Base-by-base conservation (phyloP, 2,888 invertebrate species). In the Drosophila yooni region DNA sequence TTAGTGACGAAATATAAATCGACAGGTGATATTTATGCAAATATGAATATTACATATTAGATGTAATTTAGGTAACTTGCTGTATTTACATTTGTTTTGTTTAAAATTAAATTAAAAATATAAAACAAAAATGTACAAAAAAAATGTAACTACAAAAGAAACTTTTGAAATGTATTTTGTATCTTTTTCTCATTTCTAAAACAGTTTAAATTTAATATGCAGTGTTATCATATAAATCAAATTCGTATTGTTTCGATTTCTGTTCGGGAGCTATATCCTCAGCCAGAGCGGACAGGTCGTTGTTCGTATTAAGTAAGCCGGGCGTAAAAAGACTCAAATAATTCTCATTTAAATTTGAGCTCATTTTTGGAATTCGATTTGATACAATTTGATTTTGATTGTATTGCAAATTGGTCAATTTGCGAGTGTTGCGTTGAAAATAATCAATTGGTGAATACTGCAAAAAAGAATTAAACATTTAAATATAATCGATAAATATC, bases 351-450 rank as follows among this genome's bases (percentile, higher is more conserved):
- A 46, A 31, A 34, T 66, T 38, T 21, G 48, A n/a, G 25, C 31
- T 40, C 0, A 29, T 11, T 15, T 52, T 52, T 21, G 50, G 15
- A n/a, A 18, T 38, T 38, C 8, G 18, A 18, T 18, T 38, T 38
- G 38, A 38, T 38, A 18, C 18, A 8, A 38, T 61, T 34, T 21
- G 48, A 7, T 25, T 62, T 33, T 15, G 60, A 25, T 10, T n/a
- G 51, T 29, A 46, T 33, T 70, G 65, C n/a, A 58, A n/a, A 31
- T 15, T 40, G 18, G 56, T 63, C 3, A 63, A n/a, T 33, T 68
- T 58, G 58, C 82, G 62, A 46, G 65, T 58, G 36, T 70, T 65
- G 11, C 82, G 78, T 53, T 75, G 67, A 59, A 81, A 83, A 31
- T 74, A 75, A 34, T 80, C 67, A 36, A 40, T 69, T 29, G 75